Percentiles rank a stretch among this genome's conserved stretches.
These are phyloP conservation scores for Pseudomugil tenellus DNA, from an alignment of 2,797 vertebrate genomes.

Conservation along the genomic window DNA sequence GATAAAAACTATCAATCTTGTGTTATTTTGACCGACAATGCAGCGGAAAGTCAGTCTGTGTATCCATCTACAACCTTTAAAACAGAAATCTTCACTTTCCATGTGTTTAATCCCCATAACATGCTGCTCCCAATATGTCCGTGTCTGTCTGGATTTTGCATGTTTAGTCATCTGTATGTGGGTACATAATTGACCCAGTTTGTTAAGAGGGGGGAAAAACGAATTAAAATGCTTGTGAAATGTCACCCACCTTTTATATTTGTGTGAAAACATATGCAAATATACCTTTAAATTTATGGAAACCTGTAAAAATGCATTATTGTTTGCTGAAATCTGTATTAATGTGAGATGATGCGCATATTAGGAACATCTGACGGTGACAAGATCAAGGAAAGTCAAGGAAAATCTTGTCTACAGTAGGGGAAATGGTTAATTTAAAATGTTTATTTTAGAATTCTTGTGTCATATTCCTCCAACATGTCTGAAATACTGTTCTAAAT, in stretches of 20 bases:
- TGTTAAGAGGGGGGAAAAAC: not conserved
- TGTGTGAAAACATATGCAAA: not conserved
- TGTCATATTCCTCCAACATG: constrained; percentile 11
- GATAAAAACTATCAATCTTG: not conserved
- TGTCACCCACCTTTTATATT: not conserved
- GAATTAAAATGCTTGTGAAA: not conserved
- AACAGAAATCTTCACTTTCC: not conserved
- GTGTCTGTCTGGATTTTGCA: constrained; percentile 22
- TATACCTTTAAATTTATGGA: not conserved
- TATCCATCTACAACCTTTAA: too few species aligned
- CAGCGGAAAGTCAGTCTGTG: not conserved
- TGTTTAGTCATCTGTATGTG: constrained; percentile 30
- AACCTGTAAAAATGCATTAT: not conserved
- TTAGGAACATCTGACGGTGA: constrained; percentile 3
- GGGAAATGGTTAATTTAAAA: constrained; percentile 4
- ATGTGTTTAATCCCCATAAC: constrained; percentile 6
- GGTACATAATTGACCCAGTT: constrained; percentile 31
- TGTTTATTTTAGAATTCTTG: constrained; percentile 17
- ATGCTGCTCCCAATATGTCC: constrained; percentile 4
- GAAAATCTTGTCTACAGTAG: not conserved
- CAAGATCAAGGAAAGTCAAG: not conserved
- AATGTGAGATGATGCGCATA: not conserved
- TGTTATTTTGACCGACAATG: not conserved
- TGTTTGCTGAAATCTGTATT: not conserved
- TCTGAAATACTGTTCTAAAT: too few species aligned